Evolutionary conservation across 2,797 vertebrate genomes (phyloP).

Genomic region (Valencia hispanica): DNA sequence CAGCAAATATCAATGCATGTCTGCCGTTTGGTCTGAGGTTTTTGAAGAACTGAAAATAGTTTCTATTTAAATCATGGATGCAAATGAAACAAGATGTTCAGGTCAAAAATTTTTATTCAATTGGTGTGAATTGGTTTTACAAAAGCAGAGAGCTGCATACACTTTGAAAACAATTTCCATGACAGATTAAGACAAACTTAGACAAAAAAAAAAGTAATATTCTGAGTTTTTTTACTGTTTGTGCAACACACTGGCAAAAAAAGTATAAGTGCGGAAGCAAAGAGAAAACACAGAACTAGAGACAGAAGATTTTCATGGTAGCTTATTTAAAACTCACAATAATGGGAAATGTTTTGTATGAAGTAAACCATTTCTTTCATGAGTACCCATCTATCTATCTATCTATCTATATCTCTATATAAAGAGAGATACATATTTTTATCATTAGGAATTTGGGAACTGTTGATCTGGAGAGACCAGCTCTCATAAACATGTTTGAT

Average conservation of each 20-base stretch:
- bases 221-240: slow-evolving; percentile 31
- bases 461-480: slow-evolving; percentile 70
- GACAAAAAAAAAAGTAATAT: slow-evolving; percentile 19
- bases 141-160: slow-evolving; percentile 36
- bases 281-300: slow-evolving; percentile 16
- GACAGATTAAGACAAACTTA: background rate
- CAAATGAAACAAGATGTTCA: slow-evolving; percentile 6
- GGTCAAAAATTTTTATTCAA: slow-evolving; percentile 61
- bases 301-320: slow-evolving; percentile 33
- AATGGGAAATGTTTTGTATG: slow-evolving; percentile 10
- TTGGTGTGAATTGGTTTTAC: slow-evolving; percentile 34
- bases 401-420: no score
- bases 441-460: no score
- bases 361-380: slow-evolving; percentile 1
- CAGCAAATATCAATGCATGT: slow-evolving; percentile 44
- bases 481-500: slow-evolving; percentile 61
- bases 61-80: background rate
- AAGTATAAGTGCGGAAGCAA: slow-evolving; percentile 25
- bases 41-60: slow-evolving; percentile 3
- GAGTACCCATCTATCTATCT: no score
- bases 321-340: slow-evolving; percentile 58
- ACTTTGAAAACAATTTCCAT: slow-evolving; percentile 8
- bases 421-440: no score
- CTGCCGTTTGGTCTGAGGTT: slow-evolving; percentile 4
- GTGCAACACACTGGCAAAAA: slow-evolving; percentile 57